A percentile compares a stretch with the other conserved stretches of the same genome.
These are phyloP conservation scores for Eretmocerus hayati DNA, from an alignment of 2,888 invertebrate genomes.

Conservation along the genomic window DNA sequence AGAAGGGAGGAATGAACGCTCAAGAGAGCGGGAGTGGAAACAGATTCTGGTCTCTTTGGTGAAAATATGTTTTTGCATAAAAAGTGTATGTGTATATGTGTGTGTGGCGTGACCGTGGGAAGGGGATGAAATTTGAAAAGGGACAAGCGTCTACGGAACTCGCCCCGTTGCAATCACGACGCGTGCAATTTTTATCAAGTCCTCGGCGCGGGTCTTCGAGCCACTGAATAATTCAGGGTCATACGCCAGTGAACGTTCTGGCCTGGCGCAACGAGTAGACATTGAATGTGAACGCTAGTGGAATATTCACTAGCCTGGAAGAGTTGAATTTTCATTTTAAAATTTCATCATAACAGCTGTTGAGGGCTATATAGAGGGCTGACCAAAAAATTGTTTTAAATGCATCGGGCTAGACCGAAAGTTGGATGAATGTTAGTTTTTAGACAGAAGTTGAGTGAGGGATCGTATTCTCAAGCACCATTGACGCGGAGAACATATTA, in stretches of 20 bases:
- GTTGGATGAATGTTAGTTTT: too few relatives aligned
- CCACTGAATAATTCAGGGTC: slow-evolving; percentile 43
- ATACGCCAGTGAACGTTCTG: slow-evolving; percentile 26
- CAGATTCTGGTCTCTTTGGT: background rate
- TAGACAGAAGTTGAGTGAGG: too few relatives aligned
- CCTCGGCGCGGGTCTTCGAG: slow-evolving; percentile 35
- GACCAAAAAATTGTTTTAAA: too few relatives aligned
- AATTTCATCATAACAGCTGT: too few relatives aligned
- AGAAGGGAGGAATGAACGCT: background rate
- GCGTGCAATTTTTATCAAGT: slow-evolving; percentile 42
- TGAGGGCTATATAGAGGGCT: too few relatives aligned
- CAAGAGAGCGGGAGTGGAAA: background rate
- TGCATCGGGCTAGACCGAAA: too few relatives aligned
- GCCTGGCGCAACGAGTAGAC: too few relatives aligned
- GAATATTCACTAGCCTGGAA: too few relatives aligned
- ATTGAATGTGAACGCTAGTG: too few relatives aligned
- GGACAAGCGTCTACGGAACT: slow-evolving; percentile 20
- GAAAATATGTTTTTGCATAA: slow-evolving; percentile 9
- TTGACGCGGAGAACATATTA: too few relatives aligned
- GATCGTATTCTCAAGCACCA: too few relatives aligned
- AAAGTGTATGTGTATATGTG: slow-evolving; percentile 13
- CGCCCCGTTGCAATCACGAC: slow-evolving; percentile 40
- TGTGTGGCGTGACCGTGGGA: slow-evolving; percentile 1
- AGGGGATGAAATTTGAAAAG: slow-evolving; percentile 32
- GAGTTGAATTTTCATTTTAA: too few relatives aligned